phyloP scores from a whole-genome alignment of 1,140 invertebrate species.

The Araneus ventricosus region DNA sequence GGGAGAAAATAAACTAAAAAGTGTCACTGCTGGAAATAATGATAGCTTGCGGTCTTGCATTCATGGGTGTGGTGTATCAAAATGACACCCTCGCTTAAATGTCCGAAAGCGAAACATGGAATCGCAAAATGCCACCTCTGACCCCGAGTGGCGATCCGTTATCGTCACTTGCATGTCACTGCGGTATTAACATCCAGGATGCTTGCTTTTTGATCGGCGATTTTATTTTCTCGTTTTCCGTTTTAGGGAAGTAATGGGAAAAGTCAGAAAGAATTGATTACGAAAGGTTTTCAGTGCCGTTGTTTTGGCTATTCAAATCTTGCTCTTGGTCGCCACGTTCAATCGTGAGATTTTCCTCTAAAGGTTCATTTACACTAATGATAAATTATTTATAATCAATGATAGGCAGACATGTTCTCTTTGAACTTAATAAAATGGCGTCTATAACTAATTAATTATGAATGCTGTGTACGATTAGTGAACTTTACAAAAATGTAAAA shows the following conservation, averaged over 20 bases:
- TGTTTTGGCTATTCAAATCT: too few relatives aligned
- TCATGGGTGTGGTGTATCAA: constrained; percentile 51
- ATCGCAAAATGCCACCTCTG: constrained; percentile 57
- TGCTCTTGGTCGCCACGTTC: too few relatives aligned
- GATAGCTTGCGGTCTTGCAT: constrained; percentile 23
- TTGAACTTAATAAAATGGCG: too few relatives aligned
- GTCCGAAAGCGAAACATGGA: constrained; percentile 48
- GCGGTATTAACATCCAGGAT: neutral
- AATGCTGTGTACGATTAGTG: too few relatives aligned
- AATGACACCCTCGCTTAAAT: constrained; percentile 63
- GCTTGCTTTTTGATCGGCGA: neutral
- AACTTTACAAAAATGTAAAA: too few relatives aligned
- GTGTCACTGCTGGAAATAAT: constrained; percentile 18
- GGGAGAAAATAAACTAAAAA: constrained; percentile 47
- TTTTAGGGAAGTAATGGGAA: neutral
- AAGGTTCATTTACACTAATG: too few relatives aligned
- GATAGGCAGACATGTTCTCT: too few relatives aligned
- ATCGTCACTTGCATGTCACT: constrained; percentile 23
- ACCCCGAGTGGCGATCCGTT: constrained; percentile 50
- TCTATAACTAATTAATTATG: too few relatives aligned
- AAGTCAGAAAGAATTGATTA: constrained; percentile 11
- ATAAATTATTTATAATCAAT: too few relatives aligned
- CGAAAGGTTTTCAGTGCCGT: neutral
- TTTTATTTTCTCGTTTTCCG: neutral
- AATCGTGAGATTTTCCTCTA: too few relatives aligned